Base-by-base conservation (phyloP, 2,888 invertebrate genomes). In the Tholera decimalis region DNA sequence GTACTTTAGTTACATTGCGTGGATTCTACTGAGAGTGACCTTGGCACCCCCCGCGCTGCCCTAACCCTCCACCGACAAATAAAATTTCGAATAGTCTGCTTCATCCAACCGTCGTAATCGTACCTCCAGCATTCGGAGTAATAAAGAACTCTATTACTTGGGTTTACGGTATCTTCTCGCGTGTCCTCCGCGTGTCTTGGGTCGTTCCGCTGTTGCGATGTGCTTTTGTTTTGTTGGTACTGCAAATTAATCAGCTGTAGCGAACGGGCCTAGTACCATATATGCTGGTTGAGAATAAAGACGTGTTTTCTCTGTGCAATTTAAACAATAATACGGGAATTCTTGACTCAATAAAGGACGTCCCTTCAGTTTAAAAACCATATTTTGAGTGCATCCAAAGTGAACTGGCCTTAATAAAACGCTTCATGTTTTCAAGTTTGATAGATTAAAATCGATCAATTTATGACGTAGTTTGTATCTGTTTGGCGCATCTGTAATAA, bases 231-330 rank as follows among this genome's bases (percentile, higher is more conserved):
- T 93, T 93, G 93, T 89, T 91, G 84, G 89, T 87, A 81, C 86
- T 90, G 92, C 91, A 93, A 93, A 92, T 92, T 91, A 90, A 92
- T 92, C 94, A 95, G 94, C 94, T 94, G 94, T 92, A 92, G 87
- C 85, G 87, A 88, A 73, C 66, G 78, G 83, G 85, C 82, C 90
- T 93, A 93, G 94, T 94, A 85, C 84, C 88, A 81, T 86, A 84
- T 84, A 87, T 85, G 87, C 83, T 87, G 87, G 83, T 87, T 86
- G 68, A 70, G 82, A 73, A 87, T 79, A 79, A 85, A 85, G 90
- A 91, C 93, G 93, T 92, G 87, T 84, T 80, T 79, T 76, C 58
- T 33, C 30, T 49, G 69, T 30, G 57, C n/a, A 53, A 43, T 44
- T 18, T 44, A 22, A 22, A 63, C 4, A 59, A 51, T 51, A 57